These are phyloP conservation scores for Diglossa cyanea DNA, from an alignment of 2,797 vertebrate species.

Conservation along the genomic window DNA sequence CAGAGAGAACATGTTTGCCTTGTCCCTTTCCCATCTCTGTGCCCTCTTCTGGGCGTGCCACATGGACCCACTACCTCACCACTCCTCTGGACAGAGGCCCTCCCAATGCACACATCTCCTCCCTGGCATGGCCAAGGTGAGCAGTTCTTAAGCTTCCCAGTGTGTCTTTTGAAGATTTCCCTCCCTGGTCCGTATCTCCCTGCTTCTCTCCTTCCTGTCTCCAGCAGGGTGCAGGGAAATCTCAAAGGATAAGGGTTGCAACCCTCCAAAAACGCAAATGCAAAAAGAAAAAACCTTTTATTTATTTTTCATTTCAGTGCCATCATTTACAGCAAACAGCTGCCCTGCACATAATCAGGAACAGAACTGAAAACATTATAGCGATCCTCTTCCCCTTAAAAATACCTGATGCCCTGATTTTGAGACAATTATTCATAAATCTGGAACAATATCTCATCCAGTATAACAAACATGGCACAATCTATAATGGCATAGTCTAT, in stretches of 20 bases:
- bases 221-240: slow-evolving; percentile 26
- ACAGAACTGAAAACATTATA: background rate
- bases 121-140: fast-evolving
- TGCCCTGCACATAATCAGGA: background rate
- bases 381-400: background rate
- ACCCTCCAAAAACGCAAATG: background rate
- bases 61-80: background rate
- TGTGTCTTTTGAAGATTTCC: background rate
- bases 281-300: background rate
- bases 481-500: background rate
- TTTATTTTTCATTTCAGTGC: slow-evolving; percentile 22
- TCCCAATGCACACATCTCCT: background rate
- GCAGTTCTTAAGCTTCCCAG: background rate
- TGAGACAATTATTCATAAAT: background rate
- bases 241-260: background rate
- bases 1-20: background rate
- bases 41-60: background rate
- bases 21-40: background rate
- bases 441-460: background rate
- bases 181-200: background rate
- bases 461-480: background rate
- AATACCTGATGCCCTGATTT: background rate
- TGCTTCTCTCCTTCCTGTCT: background rate
- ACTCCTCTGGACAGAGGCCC: background rate
- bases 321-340: background rate